Evolutionary conservation across 1,140 invertebrate genomes (phyloP).

Genomic region (Orchestia grillus): DNA sequence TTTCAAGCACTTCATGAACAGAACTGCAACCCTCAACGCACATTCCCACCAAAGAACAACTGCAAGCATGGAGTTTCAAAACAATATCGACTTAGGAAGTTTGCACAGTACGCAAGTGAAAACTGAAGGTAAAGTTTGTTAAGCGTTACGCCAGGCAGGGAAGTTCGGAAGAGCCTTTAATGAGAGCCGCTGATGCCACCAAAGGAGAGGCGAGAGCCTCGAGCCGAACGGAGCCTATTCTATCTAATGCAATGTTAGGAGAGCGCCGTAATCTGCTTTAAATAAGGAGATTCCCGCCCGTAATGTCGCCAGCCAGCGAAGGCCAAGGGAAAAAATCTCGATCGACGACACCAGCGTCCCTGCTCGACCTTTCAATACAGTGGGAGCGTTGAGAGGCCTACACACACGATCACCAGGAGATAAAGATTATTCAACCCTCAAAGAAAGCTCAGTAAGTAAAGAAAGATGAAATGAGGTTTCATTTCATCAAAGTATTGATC

Average conservation of each 20-base stretch:
- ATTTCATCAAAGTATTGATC: background rate
- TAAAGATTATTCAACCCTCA: background rate
- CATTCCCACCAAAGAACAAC: background rate
- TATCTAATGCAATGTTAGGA: constrained; percentile 51
- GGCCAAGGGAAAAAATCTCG: background rate
- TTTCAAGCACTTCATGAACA: background rate
- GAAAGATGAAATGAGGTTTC: background rate
- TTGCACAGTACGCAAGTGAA: background rate
- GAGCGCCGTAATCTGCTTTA: constrained; percentile 52
- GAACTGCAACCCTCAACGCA: background rate
- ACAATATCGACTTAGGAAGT: background rate
- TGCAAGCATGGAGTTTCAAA: background rate
- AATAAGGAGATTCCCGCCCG: constrained; percentile 52
- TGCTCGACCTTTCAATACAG: background rate
- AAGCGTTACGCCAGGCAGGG: constrained; percentile 24
- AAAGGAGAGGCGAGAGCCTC: background rate
- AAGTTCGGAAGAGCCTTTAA: constrained; percentile 33
- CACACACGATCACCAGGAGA: background rate
- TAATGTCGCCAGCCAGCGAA: constrained; percentile 24
- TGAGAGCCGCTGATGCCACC: background rate
- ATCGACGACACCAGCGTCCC: background rate
- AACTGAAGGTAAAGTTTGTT: constrained; percentile 13
- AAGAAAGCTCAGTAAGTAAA: background rate
- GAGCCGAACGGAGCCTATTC: constrained; percentile 17
- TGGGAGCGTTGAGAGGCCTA: background rate